Conservation (phyloP, 2,113 vertebrate genomes). For the Natator depressus region DNA sequence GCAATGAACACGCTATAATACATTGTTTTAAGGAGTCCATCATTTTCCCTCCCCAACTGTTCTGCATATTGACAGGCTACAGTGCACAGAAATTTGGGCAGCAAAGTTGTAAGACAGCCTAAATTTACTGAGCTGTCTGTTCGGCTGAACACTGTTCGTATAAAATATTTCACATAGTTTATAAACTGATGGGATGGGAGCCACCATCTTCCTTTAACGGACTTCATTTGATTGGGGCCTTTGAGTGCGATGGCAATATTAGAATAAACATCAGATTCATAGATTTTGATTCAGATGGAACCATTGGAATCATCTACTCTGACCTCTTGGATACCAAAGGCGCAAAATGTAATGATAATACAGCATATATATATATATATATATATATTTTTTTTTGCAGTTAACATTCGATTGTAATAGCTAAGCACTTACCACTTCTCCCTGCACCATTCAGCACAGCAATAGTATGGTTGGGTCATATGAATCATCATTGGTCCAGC, state of each 20-base stretch:
- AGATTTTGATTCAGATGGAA: background rate
- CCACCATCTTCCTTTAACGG: background rate
- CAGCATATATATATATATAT: too few relatives aligned
- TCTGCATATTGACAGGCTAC: background rate
- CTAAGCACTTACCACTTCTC: conserved; percentile 82
- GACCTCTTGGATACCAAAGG: background rate
- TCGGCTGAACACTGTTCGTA: background rate
- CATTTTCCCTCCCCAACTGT: background rate
- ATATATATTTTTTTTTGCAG: background rate
- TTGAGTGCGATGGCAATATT: background rate
- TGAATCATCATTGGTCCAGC: conserved; percentile 43
- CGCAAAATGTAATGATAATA: background rate
- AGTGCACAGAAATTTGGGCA: background rate
- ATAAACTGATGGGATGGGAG: background rate
- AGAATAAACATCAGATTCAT: background rate
- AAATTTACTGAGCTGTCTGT: background rate
- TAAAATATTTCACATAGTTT: background rate
- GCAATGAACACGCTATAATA: background rate
- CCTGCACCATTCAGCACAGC: conserved; percentile 70
- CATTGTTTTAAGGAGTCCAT: background rate
- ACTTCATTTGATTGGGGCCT: background rate
- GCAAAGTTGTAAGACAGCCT: background rate
- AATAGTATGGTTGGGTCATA: conserved; percentile 36
- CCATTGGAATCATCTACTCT: background rate
- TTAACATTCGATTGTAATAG: background rate